Base-by-base conservation (phyloP, 1,140 invertebrate genomes). In the Marisa cornuarietis region DNA sequence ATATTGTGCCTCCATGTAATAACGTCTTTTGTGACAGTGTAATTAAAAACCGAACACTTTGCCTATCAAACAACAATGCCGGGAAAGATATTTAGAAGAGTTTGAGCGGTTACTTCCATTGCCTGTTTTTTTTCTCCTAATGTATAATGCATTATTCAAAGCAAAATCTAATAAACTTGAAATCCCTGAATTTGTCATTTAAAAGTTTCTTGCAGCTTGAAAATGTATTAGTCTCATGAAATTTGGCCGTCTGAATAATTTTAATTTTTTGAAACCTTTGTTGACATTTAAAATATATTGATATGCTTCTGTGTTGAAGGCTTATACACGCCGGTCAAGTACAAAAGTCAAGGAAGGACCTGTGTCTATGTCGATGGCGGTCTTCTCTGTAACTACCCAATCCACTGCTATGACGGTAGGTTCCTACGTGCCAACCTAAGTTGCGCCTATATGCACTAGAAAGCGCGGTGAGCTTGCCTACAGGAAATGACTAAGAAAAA, bases 341-440 rank as follows among this genome's bases (percentile, higher is more conserved):
- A 84, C 74, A 83, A 71, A 42, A n/a, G 66, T 11, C 58, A 76
- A n/a, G 79, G 73, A 0, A 69, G 83, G 11, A 82, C 80, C 18
- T 74, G 83, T 42, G 49, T 83, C 26, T 87, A 82, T 77, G 80
- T 87, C 14, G 86, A 88, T 69, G 88, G 88, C 16, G 87, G 87
- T 18, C 62, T 88, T 16, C 78, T 87, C 11, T 86, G 85, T 71
- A 88, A 87, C 81, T 88, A 88, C 71, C 87, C 87, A 10, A 80
- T 88, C 13, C 84, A 88, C 42, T 84, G 82, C 42, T 88, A 85
- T 83, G 88, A 89, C 82, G 88, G 87, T 89, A 81, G 78, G 82
- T 71, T 1, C 16, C 8, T 42, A 51, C n/a, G 14, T 42, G 51
- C 16, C 20, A 13, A 7, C 31, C 11, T 0, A 73, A 6, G 13